Evolutionary conservation across 2,797 vertebrate genomes (phyloP), one percentile per base, ranked within the genome.

Genomic region (Gastrophryne carolinensis): DNA sequence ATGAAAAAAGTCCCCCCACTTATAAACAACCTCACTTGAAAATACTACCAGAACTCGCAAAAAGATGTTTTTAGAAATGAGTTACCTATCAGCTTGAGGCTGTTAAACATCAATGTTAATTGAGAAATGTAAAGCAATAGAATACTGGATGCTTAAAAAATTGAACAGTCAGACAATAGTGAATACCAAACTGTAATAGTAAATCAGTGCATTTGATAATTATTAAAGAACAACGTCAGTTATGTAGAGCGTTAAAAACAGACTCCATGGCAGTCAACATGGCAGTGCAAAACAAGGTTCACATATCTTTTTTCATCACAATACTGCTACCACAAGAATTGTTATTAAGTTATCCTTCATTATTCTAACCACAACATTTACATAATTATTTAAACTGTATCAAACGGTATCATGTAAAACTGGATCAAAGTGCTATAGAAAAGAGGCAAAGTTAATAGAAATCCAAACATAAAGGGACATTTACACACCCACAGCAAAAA

Each of bases 261-360:
- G 3, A 66, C 61, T n/a, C n/a, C n/a, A 74, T 26, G 66, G 35
- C 57, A 66, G 49, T 65, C 39, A 29, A 39, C 50, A 49, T 2
- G 13, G 41, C 63, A 75, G 63, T 75, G 72, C 72, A 75, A 67
- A 52, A 54, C 61, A 56, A 44, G 5, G n/a, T 17, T 24, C 44
- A 37, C 26, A 62, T 2, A 9, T 23, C 13, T 19, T 41, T 35
- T 15, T 56, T 66, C 15, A 66, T 24, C n/a, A 37, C 3, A 8
- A 35, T 21, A 35, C 4, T 2, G 17, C 41, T 21, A 37, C 19
- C 21, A 39, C 35, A 32, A 47, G 29, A 26, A 1, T n/a, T 19
- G 26, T 24, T 30, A 29, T 17, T 26, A 26, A 24, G 21, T n/a
- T 27, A 26, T 57, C 24, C 34, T 47, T 5, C 23, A 27, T 27